Base-by-base conservation (phyloP, 2,797 vertebrate genomes). In the Lophius americanus region DNA sequence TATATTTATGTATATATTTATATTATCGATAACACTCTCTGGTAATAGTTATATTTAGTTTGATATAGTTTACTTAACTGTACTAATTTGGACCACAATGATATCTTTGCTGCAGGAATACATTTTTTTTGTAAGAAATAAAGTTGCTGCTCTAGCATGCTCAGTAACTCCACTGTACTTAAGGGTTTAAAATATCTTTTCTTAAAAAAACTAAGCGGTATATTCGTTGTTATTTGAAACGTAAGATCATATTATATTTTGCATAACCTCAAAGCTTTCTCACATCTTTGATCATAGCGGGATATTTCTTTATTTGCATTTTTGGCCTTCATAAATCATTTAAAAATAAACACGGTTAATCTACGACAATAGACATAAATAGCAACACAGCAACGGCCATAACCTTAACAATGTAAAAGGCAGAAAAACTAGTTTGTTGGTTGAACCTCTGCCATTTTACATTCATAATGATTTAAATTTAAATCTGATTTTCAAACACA, bases 241-340 rank as follows among this genome's bases (percentile, higher is more conserved):
- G 2, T 61, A 50, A 38, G 36, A 51, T 37, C 13, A 41, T 58
- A 36, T 32, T 14, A 5, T 50, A 2, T 38, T 63, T 55, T 33
- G 53, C 4, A 0, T 12, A 32, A 38, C 3, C 11, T 7, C 41
- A 23, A 23, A 23, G 12, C 3, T 50, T n/a, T 3, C 2, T 60
- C 9, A 51, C 50, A 51, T 42, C 9, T 43, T 62, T 60, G 7
- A 64, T 57, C 9, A 23, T 38, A 32, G 41, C 10, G 12, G 53
- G 5, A 53, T 53, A 46, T 39, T 50, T 61, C 0, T 38, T 64
- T 3, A 32, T 39, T 63, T 37, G 5, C 35, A 44, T 5, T 61
- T 51, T 9, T n/a, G 13, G 5, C 13, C 36, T 12, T 13, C 3
- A 42, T 9, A 9, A 2, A 7, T 23, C 7, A 32, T 49, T 49